These are phyloP conservation scores for Propithecus deckenii DNA, from an alignment of 2,797 vertebrate species.

Conservation along the genomic window DNA sequence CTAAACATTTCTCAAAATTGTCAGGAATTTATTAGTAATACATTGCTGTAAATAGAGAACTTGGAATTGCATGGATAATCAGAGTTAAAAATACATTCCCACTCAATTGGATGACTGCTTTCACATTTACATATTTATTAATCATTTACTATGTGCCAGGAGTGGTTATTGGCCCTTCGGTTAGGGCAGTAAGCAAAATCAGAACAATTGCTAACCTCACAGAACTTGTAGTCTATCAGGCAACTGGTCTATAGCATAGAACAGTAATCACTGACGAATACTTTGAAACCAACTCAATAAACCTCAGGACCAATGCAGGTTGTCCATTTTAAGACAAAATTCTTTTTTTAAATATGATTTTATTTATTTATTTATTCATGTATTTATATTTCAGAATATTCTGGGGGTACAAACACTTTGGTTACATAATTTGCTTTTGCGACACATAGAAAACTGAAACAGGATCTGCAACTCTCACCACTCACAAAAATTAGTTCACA, in stretches of 20 bases:
- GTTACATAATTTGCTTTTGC: no score
- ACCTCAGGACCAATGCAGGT: background rate
- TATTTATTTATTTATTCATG: no score
- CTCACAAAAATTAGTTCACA: no score
- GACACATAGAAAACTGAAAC: no score
- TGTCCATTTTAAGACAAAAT: background rate
- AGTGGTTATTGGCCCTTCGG: background rate
- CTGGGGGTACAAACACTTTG: no score
- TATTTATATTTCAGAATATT: no score
- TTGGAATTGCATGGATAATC: background rate
- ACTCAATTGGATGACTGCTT: background rate
- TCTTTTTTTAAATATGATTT: background rate
- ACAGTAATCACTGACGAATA: background rate
- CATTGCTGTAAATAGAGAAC: background rate
- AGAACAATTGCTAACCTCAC: background rate
- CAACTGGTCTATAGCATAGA: no score
- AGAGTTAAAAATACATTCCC: constrained; percentile 20
- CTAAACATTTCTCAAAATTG: constrained; percentile 33
- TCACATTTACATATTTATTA: background rate
- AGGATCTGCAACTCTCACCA: no score
- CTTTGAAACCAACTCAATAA: background rate
- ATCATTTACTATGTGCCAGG: background rate
- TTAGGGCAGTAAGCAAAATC: background rate
- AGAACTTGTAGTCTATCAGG: background rate
- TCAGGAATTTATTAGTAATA: constrained; percentile 38